Conservation (phyloP, 2,888 invertebrate genomes). For the Andrena flavipes region DNA sequence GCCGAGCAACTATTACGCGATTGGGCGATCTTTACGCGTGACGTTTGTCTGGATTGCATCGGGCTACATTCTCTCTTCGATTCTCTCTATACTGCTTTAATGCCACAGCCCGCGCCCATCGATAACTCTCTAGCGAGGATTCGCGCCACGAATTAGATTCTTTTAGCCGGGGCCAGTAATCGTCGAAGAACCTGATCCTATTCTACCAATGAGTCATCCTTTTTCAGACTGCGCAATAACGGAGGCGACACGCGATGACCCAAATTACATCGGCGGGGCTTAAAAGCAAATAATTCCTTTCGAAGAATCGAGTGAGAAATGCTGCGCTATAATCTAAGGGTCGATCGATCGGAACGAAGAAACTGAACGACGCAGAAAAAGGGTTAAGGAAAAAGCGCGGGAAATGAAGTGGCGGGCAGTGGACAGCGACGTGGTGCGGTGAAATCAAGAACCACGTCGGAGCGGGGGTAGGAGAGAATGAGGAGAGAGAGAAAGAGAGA, state of each 20-base stretch:
- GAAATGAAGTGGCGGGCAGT: slow-evolving; percentile 30
- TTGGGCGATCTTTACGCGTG: slow-evolving; percentile 52
- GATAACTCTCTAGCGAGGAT: not conserved
- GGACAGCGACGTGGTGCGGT: slow-evolving; percentile 38
- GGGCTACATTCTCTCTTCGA: slow-evolving; percentile 1
- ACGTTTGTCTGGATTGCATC: slow-evolving; percentile 4
- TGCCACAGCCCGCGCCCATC: not conserved
- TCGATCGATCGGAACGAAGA: slow-evolving; percentile 11
- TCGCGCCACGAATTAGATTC: not conserved
- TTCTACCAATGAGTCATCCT: not conserved
- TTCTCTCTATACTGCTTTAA: slow-evolving; percentile 1
- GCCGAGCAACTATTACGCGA: slow-evolving; percentile 59
- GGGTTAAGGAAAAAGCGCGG: slow-evolving; percentile 57
- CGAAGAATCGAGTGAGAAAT: not conserved
- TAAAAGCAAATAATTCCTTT: not conserved
- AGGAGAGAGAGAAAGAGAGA: not conserved
- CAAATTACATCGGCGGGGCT: no score
- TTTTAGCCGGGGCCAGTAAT: not conserved
- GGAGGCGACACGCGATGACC: no score
- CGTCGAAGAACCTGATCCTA: not conserved
- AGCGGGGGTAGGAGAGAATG: slow-evolving; percentile 27
- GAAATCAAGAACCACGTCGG: slow-evolving; percentile 26
- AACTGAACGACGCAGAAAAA: not conserved
- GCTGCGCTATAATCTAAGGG: not conserved
- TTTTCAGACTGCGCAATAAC: no score